Evolutionary conservation across 2,113 vertebrate genomes (phyloP).

Genomic region (Urocynchramus pylzowi): DNA sequence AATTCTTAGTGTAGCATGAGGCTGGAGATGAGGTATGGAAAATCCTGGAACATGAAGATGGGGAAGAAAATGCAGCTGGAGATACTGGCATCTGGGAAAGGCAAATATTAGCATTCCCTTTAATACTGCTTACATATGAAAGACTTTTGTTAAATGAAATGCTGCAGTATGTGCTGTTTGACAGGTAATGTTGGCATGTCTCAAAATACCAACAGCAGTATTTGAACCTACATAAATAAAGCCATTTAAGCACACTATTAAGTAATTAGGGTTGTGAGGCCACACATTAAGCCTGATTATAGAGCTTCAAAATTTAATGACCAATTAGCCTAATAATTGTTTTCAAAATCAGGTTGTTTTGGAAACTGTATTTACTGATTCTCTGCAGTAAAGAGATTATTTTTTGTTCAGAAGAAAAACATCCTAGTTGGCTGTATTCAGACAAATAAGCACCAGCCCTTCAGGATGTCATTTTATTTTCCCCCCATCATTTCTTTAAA

Average conservation of each 20-base stretch:
- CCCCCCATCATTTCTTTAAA: neutral
- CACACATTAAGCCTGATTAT: neutral
- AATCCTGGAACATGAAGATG: neutral
- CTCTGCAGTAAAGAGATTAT: neutral
- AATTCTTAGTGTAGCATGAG: rapidly evolving
- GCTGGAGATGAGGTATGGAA: neutral
- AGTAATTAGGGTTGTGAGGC: neutral
- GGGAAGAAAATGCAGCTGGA: neutral
- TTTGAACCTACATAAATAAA: neutral
- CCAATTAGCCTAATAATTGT: neutral
- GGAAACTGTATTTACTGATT: neutral
- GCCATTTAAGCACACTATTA: neutral
- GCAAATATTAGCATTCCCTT: neutral
- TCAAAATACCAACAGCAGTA: neutral
- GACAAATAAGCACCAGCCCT: neutral
- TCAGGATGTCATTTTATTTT: neutral
- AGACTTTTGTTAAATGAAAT: neutral
- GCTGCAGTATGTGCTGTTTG: neutral
- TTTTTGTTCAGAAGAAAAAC: neutral
- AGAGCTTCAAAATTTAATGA: neutral
- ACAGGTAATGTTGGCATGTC: neutral
- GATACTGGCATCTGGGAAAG: neutral
- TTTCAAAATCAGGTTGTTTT: neutral
- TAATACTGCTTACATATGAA: neutral
- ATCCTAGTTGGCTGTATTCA: neutral